Evolutionary conservation across 2,113 vertebrate species (phyloP), one percentile per base, ranked within the genome.

Genomic region (Myotis yumanensis): DNA sequence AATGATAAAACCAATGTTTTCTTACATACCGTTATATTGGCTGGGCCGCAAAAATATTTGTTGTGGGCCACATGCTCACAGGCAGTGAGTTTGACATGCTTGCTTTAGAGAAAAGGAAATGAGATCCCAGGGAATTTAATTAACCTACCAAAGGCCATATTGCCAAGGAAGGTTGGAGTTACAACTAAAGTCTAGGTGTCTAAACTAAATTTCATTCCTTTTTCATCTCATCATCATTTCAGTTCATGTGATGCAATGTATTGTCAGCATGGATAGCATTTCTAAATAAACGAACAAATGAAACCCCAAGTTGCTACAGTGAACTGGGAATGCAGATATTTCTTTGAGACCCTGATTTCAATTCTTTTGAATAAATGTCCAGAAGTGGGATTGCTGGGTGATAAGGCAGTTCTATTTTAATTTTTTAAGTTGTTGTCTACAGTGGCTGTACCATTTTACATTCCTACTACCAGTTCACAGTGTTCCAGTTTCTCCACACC

Each of bases 241-340:
- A 20, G 20, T 64, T 64, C 7, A 23, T 57, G 59, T 37, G 25
- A 64, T 52, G 71, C 15, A 35, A n/a, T 35, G 11, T 15, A 28
- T 87, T 14, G 15, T 46, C 54, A 48, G 11, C 22, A 25, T 15
- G 40, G 62, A n/a, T n/a, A n/a, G 59, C 84, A 48, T 79, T 77
- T 92, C 59, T 57, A 83, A 93, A 75, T 32, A 95, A 90, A 96
- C 10, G 64, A 72, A 66, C 37, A 76, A 62, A 32, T 43, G 79
- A 22, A 79, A 85, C 7, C 10, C 20, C 64, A 73, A 69, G 48
- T 90, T 37, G 30, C 69, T 79, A 18, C 14, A 5, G 5, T 35
- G 68, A 52, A 37, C 51, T 30, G 16, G 59, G 17, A 81, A 25
- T 28, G 2, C 75, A 84, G 35, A 7, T 20, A 12, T 75, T 17